These are phyloP conservation scores for Anastrepha obliqua DNA, from an alignment of 1,140 invertebrate species.

Conservation along the genomic window DNA sequence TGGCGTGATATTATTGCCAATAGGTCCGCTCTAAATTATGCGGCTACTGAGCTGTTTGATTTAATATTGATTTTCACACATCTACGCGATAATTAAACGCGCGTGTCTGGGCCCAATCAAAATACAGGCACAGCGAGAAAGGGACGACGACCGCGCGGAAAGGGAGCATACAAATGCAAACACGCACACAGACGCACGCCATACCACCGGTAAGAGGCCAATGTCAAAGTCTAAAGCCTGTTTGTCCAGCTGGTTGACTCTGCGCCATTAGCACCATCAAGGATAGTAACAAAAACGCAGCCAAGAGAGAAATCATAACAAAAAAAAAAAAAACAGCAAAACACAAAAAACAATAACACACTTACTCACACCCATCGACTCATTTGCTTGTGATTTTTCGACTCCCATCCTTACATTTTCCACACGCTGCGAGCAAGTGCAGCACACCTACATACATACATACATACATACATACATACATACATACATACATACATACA, in stretches of 20 bases:
- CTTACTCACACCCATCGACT: not conserved
- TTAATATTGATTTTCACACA: conserved; percentile 48
- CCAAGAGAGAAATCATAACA: not conserved
- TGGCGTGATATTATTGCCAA: not conserved
- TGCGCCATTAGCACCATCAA: not conserved
- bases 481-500: not conserved
- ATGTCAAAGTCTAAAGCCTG: not conserved
- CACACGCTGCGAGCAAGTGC: not conserved
- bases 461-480: not conserved
- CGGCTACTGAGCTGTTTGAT: not conserved
- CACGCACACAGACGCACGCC: not conserved
- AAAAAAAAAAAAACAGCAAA: too few relatives aligned
- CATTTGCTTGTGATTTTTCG: not conserved
- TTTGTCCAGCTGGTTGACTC: conserved; percentile 13
- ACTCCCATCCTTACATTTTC: not conserved
- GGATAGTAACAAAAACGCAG: not conserved
- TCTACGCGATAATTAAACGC: conserved; percentile 35
- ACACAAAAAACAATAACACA: not conserved
- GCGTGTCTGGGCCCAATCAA: conserved; percentile 30
- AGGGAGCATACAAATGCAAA: too few relatives aligned
- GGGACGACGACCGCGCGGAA: not conserved
- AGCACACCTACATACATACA: not conserved
- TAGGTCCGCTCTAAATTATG: not conserved
- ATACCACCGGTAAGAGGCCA: not conserved
- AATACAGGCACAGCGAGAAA: not conserved